Base-by-base conservation (phyloP, 2,888 invertebrate genomes). In the Cosmia trapezina region DNA sequence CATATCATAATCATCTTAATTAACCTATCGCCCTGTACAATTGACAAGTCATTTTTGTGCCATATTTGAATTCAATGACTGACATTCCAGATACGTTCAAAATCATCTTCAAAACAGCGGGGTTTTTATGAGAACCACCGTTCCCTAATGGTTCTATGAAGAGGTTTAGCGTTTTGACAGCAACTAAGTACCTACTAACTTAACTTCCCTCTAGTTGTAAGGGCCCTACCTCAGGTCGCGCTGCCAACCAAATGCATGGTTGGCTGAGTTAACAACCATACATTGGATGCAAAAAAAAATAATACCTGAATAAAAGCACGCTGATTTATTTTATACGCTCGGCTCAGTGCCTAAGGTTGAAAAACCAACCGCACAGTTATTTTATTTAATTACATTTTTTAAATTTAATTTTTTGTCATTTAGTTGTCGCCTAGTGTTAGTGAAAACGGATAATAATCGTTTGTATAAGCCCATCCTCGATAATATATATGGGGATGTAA, bases 11-110 rank as follows among this genome's bases (percentile, higher is more conserved):
- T 49, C 49, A 14, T 28, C 28, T 37, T 11, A 57, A 43, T 71
- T 71, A 49, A 72, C 71, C 72, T 72, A 59, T 43, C 33, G 22
- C 22, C 14, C 43, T 47, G 33, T 19, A 14, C 49, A 72, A 72
- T 71, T 71, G 57, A 49, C 41, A 43, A 57, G 43, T 53, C 22
- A 1, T 41, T 72, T 11, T 59, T 51, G 43, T 57, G 41, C 17
- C n/a, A 66, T 53, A 54, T 37, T 53, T 59, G 22, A 37, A 59
- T 12, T 28, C 37, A 14, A 37, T 28, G 45, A 54, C 37, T 37
- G 11, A 37, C 19, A 56, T 17, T n/a, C 22, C 19, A 19, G 28
- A 45, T 11, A 61, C 7, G 22, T 17, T 41, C 14, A 22, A 41
- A 14, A 22, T 22, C 9, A 60, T 41, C n/a, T 60, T 61, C 22